Percentiles rank a stretch among this genome's conserved stretches.
Evolutionary conservation across 2,113 vertebrate genomes (phyloP).

Genomic region (Crotalus viridis): DNA sequence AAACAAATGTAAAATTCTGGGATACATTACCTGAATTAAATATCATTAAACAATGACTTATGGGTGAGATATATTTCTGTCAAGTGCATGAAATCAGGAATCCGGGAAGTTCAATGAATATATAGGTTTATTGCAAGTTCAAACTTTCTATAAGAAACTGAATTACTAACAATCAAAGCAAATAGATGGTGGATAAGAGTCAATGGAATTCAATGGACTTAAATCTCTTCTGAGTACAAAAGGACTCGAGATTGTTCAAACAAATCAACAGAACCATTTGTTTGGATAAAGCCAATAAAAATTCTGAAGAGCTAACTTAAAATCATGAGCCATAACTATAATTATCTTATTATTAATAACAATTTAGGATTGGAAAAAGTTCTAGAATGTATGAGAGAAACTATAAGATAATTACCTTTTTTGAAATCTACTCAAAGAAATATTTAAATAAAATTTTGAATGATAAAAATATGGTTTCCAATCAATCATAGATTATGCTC

Average conservation of each 20-base stretch:
- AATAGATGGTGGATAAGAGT: not conserved
- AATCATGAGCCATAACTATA: not conserved
- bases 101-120: not conserved
- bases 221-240: not conserved
- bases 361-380: not conserved
- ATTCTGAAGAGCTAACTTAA: not conserved
- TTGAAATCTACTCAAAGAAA: not conserved
- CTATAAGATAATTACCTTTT: not conserved
- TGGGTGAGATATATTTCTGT: not conserved
- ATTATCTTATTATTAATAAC: not conserved
- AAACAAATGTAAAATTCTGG: not conserved
- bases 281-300: not conserved
- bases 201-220: not conserved
- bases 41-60: not conserved
- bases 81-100: not conserved
- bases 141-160: not conserved
- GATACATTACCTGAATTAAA: not conserved
- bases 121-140: not conserved
- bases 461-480: not conserved
- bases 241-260: not conserved
- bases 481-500: not conserved
- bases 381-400: not conserved
- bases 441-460: not conserved
- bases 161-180: not conserved
- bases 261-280: not conserved